A percentile compares a stretch with the other conserved stretches of the same genome.
Evolutionary conservation across 2,113 vertebrate genomes (phyloP).

Genomic region (Trinectes maculatus): DNA sequence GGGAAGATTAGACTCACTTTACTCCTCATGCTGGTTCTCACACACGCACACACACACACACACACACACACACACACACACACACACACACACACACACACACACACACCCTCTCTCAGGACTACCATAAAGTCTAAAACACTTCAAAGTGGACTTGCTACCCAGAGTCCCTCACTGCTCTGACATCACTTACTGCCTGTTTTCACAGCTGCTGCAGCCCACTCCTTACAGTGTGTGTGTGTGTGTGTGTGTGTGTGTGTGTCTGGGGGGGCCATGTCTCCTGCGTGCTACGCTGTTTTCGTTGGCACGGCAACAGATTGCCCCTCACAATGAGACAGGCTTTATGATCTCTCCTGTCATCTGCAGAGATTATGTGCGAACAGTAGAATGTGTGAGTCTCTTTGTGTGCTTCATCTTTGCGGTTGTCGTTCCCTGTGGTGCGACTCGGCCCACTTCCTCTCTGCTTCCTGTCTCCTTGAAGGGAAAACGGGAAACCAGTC

Average conservation of each 20-base stretch:
- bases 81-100: conserved; percentile 1
- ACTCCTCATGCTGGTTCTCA: neutral
- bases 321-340: conserved; percentile 15
- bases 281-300: conserved; percentile 37
- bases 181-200: conserved; percentile 76
- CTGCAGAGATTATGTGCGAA: neutral
- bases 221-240: conserved; percentile 46
- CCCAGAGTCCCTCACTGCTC: conserved; percentile 66
- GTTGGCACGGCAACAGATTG: conserved; percentile 39
- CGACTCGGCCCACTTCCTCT: too few species aligned
- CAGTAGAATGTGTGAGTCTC: neutral
- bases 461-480: too few species aligned
- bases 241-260: conserved; percentile 18
- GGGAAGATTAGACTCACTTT: neutral
- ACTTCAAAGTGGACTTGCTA: conserved; percentile 66
- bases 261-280: conserved; percentile 26
- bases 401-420: conserved; percentile 3
- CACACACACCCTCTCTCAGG: conserved; percentile 25
- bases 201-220: conserved; percentile 76
- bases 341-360: neutral
- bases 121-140: conserved; percentile 51
- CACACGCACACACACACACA: conserved; percentile 1
- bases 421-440: too few species aligned
- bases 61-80: neutral
- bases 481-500: too few species aligned